Percentiles rank a stretch among this genome's conserved stretches.
Conservation (phyloP, 2,888 invertebrate species). For the Bugula neritina region DNA sequence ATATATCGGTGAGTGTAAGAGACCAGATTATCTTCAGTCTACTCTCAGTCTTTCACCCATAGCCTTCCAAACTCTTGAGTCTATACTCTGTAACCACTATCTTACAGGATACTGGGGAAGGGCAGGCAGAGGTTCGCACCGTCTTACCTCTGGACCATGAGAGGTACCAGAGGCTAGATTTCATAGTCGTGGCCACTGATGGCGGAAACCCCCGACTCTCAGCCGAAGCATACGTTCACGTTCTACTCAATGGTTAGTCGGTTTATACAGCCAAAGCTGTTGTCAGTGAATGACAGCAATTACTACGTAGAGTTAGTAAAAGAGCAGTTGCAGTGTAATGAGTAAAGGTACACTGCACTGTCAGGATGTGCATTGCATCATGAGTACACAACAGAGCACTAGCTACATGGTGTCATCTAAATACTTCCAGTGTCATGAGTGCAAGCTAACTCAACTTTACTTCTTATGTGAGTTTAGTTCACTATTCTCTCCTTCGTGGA, state of each 20-base stretch:
- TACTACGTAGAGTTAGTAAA: too few relatives aligned
- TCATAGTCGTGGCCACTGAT: slow-evolving; percentile 75
- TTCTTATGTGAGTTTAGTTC: too few relatives aligned
- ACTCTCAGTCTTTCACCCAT: neutral
- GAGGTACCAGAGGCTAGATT: slow-evolving; percentile 62
- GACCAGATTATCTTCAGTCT: neutral
- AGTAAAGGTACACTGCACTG: too few relatives aligned
- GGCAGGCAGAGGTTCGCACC: slow-evolving; percentile 59
- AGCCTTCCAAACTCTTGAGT: neutral
- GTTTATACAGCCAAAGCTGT: too few relatives aligned
- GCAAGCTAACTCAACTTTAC: too few relatives aligned
- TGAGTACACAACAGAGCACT: too few relatives aligned
- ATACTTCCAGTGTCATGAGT: too few relatives aligned
- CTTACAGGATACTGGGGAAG: slow-evolving; percentile 7
- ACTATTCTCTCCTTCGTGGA: too few relatives aligned
- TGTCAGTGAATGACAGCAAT: too few relatives aligned
- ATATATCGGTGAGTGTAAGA: slow-evolving; percentile 56
- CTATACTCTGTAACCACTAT: neutral
- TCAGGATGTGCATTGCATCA: too few relatives aligned
- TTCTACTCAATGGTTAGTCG: slow-evolving; percentile 54
- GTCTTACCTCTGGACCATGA: slow-evolving; percentile 51
- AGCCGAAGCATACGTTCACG: slow-evolving; percentile 75
- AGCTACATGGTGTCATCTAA: too few relatives aligned
- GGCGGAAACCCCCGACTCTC: slow-evolving; percentile 74
- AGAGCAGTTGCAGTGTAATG: too few relatives aligned